A percentile compares a stretch with the other conserved stretches of the same genome.
phyloP scores from a whole-genome alignment of 2,888 invertebrate genomes.

The Hypomecis atomaria region DNA sequence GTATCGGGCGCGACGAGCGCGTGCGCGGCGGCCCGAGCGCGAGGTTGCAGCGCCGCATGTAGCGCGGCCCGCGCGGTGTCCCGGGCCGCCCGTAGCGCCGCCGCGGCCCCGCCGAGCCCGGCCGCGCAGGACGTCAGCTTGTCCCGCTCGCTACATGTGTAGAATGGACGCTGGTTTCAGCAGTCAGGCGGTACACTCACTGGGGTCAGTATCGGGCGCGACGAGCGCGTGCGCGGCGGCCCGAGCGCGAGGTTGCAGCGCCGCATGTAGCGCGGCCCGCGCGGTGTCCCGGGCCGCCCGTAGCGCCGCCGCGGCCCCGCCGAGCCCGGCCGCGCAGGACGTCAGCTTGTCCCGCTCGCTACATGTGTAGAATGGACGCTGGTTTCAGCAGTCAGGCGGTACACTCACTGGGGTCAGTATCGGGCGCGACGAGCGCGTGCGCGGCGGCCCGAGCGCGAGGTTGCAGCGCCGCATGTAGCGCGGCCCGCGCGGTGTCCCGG shows the following conservation, averaged over 20 bases:
- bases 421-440: no score
- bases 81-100: constrained; percentile 65
- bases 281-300: no score
- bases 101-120: constrained; percentile 64
- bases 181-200: constrained; percentile 94
- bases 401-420: constrained; percentile 53
- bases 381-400: no score
- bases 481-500: no score
- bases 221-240: no score
- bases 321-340: no score
- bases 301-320: no score
- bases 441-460: no score
- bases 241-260: no score
- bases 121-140: constrained; percentile 69
- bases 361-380: neutral
- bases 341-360: no score
- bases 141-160: constrained; percentile 64
- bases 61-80: constrained; percentile 62
- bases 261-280: neutral
- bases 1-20: constrained; percentile 55
- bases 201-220: no score
- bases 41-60: constrained; percentile 59
- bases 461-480: neutral
- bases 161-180: constrained; percentile 88
- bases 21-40: constrained; percentile 62